These are phyloP conservation scores for Molothrus aeneus DNA, from an alignment of 2,797 vertebrate species.

Conservation along the genomic window DNA sequence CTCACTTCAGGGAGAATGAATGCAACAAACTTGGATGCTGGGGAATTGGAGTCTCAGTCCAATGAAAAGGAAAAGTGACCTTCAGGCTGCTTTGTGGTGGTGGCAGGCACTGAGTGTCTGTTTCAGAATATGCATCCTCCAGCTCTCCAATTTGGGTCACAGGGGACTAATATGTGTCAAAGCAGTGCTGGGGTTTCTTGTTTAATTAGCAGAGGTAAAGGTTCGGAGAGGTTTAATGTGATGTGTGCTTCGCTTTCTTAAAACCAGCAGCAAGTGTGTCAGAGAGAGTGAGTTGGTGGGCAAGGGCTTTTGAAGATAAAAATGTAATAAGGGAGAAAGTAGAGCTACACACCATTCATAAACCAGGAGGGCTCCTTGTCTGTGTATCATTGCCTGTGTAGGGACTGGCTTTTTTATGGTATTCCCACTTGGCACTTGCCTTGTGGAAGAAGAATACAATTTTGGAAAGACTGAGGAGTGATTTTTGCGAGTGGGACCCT, in stretches of 20 bases:
- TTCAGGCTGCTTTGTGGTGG: background rate
- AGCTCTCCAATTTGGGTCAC: rapidly evolving
- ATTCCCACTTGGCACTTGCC: background rate
- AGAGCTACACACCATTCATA: background rate
- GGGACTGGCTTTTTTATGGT: background rate
- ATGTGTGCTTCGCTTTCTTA: background rate
- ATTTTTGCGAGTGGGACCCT: background rate
- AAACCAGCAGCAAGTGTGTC: background rate
- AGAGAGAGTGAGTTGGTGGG: background rate
- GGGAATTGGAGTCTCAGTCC: background rate
- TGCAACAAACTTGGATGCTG: background rate
- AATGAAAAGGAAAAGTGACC: background rate
- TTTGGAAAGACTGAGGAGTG: slow-evolving; percentile 12
- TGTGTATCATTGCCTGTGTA: background rate
- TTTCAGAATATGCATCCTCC: background rate
- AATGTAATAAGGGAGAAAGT: background rate
- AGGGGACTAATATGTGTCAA: rapidly evolving
- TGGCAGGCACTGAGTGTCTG: background rate
- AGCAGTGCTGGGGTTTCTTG: background rate
- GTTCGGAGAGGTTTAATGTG: background rate
- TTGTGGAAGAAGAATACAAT: background rate
- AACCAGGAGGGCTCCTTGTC: background rate
- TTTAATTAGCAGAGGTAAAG: background rate
- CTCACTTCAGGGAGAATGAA: background rate
- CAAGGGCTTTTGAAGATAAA: background rate